phyloP scores from a whole-genome alignment of 2,888 invertebrate genomes.

The Heteromurus nitidus region DNA sequence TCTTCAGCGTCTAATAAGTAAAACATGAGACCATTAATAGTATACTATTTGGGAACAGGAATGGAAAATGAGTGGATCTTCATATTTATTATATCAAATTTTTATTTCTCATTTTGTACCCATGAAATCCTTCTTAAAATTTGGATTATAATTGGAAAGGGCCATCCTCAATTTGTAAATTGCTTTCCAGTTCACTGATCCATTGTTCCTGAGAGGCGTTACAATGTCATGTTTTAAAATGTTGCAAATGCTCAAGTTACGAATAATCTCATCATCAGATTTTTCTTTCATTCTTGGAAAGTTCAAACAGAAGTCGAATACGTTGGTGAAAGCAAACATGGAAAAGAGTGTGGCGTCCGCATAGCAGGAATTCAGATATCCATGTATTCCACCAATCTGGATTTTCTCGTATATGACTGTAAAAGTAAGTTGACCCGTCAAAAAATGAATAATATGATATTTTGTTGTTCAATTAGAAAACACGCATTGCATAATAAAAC shows the following conservation, averaged over 20 bases:
- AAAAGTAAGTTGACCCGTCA: too few relatives aligned
- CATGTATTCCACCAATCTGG: conserved; percentile 31
- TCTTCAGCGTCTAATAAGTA: conserved; percentile 41
- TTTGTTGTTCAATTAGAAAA: too few relatives aligned
- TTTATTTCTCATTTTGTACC: too few relatives aligned
- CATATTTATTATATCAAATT: too few relatives aligned
- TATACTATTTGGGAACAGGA: too few relatives aligned
- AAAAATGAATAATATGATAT: too few relatives aligned
- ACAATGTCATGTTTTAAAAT: not conserved
- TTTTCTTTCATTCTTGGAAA: not conserved
- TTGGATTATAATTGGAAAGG: not conserved
- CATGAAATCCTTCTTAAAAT: not conserved
- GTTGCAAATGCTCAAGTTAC: not conserved
- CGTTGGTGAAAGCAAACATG: conserved; percentile 8
- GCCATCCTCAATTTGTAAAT: not conserved
- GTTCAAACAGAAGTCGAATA: not conserved
- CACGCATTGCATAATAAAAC: too few relatives aligned
- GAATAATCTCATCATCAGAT: not conserved
- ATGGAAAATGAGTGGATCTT: too few relatives aligned
- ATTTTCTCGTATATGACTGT: too few relatives aligned
- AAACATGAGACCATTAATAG: too few relatives aligned
- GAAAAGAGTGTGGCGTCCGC: not conserved
- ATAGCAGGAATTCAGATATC: conserved; percentile 32
- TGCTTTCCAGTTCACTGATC: not conserved
- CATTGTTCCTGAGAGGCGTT: not conserved